A percentile compares a stretch with the other conserved stretches of the same genome.
phyloP scores from a whole-genome alignment of 2,888 invertebrate species.

The Patella ulyssiponensis region DNA sequence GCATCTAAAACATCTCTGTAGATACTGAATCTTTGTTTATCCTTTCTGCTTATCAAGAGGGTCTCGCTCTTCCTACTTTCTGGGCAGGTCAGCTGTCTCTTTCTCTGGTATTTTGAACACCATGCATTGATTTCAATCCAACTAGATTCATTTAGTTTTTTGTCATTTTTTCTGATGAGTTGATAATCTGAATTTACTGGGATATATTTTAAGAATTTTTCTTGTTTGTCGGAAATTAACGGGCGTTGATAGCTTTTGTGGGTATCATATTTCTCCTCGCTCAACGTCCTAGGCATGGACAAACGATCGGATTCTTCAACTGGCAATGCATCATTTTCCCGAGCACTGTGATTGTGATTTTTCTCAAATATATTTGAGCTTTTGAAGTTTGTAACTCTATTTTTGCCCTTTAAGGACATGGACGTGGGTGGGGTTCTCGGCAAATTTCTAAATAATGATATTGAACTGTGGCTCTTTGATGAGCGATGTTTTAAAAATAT shows the following conservation, averaged over 20 bases:
- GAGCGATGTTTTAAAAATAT: background rate
- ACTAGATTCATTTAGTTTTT: background rate
- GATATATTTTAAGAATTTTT: background rate
- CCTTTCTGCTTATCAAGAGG: background rate
- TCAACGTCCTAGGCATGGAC: background rate
- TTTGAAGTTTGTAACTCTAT: too few relatives aligned
- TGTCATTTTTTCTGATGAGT: background rate
- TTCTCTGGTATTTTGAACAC: background rate
- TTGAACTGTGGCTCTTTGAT: too few relatives aligned
- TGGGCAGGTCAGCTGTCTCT: background rate
- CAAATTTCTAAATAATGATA: too few relatives aligned
- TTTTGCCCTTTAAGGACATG: too few relatives aligned
- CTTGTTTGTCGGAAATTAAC: background rate
- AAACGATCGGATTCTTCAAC: background rate
- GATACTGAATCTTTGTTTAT: background rate
- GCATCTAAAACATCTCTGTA: background rate
- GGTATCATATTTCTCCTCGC: background rate
- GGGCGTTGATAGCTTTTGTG: background rate
- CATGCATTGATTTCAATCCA: background rate
- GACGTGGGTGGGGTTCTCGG: background rate
- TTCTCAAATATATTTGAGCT: too few relatives aligned
- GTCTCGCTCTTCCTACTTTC: background rate
- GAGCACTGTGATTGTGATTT: background rate
- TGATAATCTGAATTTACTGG: slow-evolving; percentile 1
- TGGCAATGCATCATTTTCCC: background rate